Evolutionary conservation across 2,888 invertebrate species (phyloP).

Genomic region (Lucinisca nassula): DNA sequence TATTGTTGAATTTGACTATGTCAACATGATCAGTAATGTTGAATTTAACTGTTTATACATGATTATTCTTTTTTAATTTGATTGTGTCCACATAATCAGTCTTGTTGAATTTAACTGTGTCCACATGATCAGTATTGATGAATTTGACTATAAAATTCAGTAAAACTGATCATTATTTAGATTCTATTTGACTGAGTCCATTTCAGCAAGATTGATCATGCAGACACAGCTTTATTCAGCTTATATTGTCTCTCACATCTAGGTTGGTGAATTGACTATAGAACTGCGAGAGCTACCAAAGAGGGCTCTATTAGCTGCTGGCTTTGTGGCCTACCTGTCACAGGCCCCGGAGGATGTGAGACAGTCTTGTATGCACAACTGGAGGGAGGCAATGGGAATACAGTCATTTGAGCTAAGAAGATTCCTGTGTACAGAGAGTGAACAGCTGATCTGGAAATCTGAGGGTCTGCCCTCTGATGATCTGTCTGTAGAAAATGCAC

Average conservation of each 20-base stretch:
- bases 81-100: too few species aligned
- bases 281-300: conserved; percentile 91
- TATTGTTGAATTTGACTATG: too few species aligned
- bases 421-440: conserved; percentile 92
- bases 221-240: too few species aligned
- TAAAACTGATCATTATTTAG: too few species aligned
- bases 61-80: too few species aligned
- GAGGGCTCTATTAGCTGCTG: conserved; percentile 92
- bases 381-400: conserved; percentile 87
- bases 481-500: conserved; percentile 94
- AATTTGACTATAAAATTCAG: too few species aligned
- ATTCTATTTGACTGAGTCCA: too few species aligned
- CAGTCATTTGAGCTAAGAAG: conserved; percentile 89
- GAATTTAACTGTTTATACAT: too few species aligned
- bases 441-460: conserved; percentile 95
- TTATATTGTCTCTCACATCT: neutral
- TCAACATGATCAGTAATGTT: too few species aligned
- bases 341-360: conserved; percentile 92
- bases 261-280: conserved; percentile 89
- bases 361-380: conserved; percentile 88
- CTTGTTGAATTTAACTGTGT: too few species aligned
- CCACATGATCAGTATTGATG: too few species aligned
- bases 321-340: conserved; percentile 93
- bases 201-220: too few species aligned
- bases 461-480: conserved; percentile 95